phyloP scores from a whole-genome alignment of 2,113 vertebrate genomes.

The Tichodroma muraria region DNA sequence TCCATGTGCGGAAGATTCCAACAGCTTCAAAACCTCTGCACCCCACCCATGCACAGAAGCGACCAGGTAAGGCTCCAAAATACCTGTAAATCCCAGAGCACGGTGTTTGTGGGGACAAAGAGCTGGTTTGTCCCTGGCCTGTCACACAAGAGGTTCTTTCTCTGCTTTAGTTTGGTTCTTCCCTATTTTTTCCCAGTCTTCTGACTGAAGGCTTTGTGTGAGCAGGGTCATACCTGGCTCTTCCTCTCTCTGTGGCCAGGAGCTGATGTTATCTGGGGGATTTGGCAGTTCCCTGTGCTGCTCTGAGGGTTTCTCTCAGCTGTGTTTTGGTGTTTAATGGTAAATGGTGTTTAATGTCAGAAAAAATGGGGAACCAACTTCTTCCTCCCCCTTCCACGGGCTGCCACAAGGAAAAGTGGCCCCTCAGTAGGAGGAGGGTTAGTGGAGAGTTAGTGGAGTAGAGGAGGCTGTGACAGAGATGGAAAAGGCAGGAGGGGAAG shows the following conservation, averaged over 20 bases:
- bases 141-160: neutral
- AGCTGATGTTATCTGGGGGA: neutral
- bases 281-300: neutral
- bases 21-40: accelerated
- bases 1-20: neutral
- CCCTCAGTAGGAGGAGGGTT: accelerated
- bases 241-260: neutral
- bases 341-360: no score
- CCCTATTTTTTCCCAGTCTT: neutral
- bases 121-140: neutral
- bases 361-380: neutral
- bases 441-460: no score
- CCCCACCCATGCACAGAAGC: accelerated
- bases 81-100: neutral
- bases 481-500: neutral
- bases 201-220: neutral
- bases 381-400: accelerated
- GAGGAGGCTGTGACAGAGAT: accelerated
- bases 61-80: neutral
- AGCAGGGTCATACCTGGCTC: neutral
- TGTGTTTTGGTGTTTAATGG: neutral
- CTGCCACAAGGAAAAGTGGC: neutral
- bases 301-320: neutral
- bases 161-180: neutral
- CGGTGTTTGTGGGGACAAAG: neutral